These are phyloP conservation scores for Nomada hirtipes DNA, from an alignment of 2,888 invertebrate genomes.

Conservation along the genomic window DNA sequence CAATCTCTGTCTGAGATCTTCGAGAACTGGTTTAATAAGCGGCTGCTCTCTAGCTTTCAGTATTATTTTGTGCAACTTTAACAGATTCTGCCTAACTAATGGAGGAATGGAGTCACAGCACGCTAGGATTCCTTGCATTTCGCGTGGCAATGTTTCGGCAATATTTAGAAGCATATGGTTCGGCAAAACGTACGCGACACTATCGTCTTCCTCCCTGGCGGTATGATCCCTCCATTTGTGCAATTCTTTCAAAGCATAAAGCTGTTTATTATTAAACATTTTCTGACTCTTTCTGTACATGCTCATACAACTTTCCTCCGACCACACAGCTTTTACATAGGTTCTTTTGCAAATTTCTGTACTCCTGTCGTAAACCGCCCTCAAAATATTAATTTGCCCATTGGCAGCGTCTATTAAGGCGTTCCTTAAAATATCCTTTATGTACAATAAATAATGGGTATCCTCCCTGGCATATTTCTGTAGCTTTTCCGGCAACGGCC, in stretches of 20 bases:
- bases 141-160: slow-evolving; percentile 94
- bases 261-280: slow-evolving; percentile 93
- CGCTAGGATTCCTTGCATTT: slow-evolving; percentile 96
- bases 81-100: slow-evolving; percentile 86
- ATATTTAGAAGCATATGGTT: slow-evolving; percentile 98
- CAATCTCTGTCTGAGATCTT: slow-evolving; percentile 77
- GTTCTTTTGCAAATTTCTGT: slow-evolving; percentile 91
- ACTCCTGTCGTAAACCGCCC: slow-evolving; percentile 90
- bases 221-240: slow-evolving; percentile 95
- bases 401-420: slow-evolving; percentile 89
- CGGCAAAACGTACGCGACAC: slow-evolving; percentile 95
- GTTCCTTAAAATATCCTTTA: slow-evolving; percentile 92
- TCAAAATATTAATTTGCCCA: slow-evolving; percentile 88
- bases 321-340: slow-evolving; percentile 91
- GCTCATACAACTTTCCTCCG: slow-evolving; percentile 90
- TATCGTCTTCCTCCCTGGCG: slow-evolving; percentile 96
- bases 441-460: slow-evolving; percentile 96
- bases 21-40: slow-evolving; percentile 85
- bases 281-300: slow-evolving; percentile 92
- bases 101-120: slow-evolving; percentile 98
- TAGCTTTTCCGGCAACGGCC: slow-evolving; percentile 93
- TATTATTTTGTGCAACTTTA: slow-evolving; percentile 88
- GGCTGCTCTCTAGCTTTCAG: slow-evolving; percentile 89
- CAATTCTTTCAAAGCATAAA: slow-evolving; percentile 92
- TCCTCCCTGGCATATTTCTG: slow-evolving; percentile 95